These are phyloP conservation scores for Tridacna gigas DNA, from an alignment of 2,888 invertebrate genomes.

Conservation along the genomic window DNA sequence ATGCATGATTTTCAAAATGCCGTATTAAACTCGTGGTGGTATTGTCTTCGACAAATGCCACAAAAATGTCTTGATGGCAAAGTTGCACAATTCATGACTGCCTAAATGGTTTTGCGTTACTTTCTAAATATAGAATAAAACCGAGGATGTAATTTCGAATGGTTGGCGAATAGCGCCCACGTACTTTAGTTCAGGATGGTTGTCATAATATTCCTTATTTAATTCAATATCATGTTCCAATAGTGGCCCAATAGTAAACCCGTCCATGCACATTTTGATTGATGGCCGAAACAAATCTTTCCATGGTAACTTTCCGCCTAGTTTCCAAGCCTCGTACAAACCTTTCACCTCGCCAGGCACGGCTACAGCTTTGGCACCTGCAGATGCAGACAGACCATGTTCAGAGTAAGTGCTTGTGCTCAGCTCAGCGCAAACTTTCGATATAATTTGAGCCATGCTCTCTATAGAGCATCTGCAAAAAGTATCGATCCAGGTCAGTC, in stretches of 20 bases:
- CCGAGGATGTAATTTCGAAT: background rate
- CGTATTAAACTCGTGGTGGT: no score
- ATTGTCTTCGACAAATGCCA: no score
- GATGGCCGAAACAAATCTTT: constrained; percentile 91
- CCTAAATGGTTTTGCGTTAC: no score
- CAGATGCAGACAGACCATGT: background rate
- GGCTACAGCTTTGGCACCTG: constrained; percentile 88
- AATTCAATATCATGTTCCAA: constrained; percentile 40
- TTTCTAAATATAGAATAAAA: no score
- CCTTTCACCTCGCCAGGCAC: constrained; percentile 96
- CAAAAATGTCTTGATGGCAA: no score
- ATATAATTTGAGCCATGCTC: no score
- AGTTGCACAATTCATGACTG: no score
- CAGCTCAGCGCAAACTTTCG: background rate
- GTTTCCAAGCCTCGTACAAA: constrained; percentile 91
- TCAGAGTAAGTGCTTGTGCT: background rate
- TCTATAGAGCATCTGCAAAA: no score
- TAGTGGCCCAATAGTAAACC: constrained; percentile 85
- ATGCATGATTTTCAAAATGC: no score
- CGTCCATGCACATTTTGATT: constrained; percentile 90
- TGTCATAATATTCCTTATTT: background rate
- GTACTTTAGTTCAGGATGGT: constrained; percentile 39
- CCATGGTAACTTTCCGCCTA: constrained; percentile 92
- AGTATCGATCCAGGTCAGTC: no score
- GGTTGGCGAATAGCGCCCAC: background rate